These are phyloP conservation scores for Dinoponera quadriceps DNA, from an alignment of 1,140 invertebrate species.

Conservation along the genomic window DNA sequence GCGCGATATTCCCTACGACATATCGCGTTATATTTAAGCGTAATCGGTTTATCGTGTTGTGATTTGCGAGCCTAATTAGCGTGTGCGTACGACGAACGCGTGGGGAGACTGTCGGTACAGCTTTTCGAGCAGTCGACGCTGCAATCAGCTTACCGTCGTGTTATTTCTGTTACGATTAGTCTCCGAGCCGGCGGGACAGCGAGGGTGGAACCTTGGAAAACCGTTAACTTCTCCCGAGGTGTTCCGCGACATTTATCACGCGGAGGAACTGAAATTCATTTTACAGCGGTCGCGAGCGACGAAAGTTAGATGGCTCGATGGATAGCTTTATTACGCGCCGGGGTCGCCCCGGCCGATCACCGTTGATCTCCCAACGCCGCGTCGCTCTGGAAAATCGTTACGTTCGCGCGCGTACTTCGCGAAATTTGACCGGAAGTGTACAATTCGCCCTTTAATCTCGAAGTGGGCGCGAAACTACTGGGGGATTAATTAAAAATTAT, in stretches of 20 bases:
- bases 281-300: constrained; percentile 37
- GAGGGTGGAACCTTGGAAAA: constrained; percentile 42
- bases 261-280: constrained; percentile 49
- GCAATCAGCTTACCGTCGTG: constrained; percentile 50
- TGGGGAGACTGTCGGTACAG: background rate
- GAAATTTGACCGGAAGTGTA: constrained; percentile 6
- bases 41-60: constrained; percentile 51
- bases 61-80: constrained; percentile 52
- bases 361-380: constrained; percentile 14
- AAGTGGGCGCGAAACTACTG: background rate
- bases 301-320: constrained; percentile 57
- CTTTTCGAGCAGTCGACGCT: constrained; percentile 40
- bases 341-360: background rate
- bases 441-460: background rate
- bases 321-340: constrained; percentile 52
- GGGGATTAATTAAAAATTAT: background rate
- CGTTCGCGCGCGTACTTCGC: too few species aligned
- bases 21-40: constrained; percentile 23
- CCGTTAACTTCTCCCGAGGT: constrained; percentile 39
- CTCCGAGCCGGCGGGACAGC: background rate
- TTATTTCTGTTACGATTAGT: constrained; percentile 44
- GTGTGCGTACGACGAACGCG: background rate
- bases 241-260: constrained; percentile 52
- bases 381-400: constrained; percentile 28
- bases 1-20: constrained; percentile 13